Conservation (phyloP, 2,113 vertebrate genomes). For the Pteronura brasiliensis region DNA sequence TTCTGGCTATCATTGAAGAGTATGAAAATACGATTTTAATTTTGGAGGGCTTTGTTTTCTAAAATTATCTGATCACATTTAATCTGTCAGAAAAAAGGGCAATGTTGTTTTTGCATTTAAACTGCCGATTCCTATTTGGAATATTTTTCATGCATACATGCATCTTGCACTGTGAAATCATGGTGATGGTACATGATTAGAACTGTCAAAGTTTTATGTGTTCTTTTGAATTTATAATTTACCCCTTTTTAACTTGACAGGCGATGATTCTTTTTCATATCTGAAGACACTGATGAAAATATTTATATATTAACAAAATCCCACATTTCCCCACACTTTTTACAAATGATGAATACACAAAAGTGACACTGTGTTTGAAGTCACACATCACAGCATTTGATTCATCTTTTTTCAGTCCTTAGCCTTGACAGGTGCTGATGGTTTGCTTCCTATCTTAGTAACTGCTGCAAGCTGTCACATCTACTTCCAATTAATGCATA, state of each 20-base stretch:
- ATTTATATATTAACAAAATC: conserved; percentile 76
- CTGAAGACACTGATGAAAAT: conserved; percentile 72
- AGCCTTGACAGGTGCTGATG: conserved; percentile 72
- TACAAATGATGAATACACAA: conserved; percentile 78
- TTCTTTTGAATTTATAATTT: conserved; percentile 76
- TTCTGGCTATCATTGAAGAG: not conserved
- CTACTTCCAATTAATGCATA: conserved; percentile 84
- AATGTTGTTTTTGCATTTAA: not conserved
- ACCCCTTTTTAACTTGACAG: conserved; percentile 76
- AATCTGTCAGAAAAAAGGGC: not conserved
- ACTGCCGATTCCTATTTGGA: conserved; percentile 51
- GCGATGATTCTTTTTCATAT: not conserved
- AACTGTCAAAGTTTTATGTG: conserved; percentile 76
- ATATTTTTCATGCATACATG: conserved; percentile 57
- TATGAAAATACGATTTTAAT: conserved; percentile 5
- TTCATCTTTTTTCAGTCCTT: conserved; percentile 76
- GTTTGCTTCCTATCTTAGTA: conserved; percentile 71
- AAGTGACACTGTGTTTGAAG: conserved; percentile 78
- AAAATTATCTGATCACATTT: conserved; percentile 30
- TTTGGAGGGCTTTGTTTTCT: not conserved
- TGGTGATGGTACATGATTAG: conserved; percentile 75
- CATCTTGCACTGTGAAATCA: conserved; percentile 58
- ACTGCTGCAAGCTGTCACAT: conserved; percentile 79
- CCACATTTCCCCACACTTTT: conserved; percentile 64
- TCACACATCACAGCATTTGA: conserved; percentile 78